Percentiles rank a stretch among this genome's conserved stretches.
These are phyloP conservation scores for Alcis repandata DNA, from an alignment of 2,888 invertebrate genomes.

Conservation along the genomic window DNA sequence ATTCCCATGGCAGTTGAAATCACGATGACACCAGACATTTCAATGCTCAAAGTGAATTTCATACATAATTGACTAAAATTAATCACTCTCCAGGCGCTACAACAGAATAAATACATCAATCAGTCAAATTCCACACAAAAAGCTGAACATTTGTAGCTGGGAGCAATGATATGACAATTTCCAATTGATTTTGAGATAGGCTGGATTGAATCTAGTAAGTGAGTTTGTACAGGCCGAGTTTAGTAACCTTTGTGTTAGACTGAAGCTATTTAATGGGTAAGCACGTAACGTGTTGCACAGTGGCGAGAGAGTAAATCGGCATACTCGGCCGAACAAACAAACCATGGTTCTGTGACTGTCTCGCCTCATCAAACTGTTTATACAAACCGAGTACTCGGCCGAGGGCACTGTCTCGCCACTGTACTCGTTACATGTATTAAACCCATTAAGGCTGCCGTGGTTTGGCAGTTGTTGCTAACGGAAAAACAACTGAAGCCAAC, in stretches of 20 bases:
- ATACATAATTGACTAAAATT: slow-evolving; percentile 46
- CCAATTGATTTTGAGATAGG: slow-evolving; percentile 26
- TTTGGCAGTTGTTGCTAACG: no score
- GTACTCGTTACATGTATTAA: no score
- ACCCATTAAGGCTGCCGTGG: no score
- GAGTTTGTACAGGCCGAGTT: neutral
- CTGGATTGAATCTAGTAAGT: neutral
- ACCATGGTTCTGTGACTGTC: no score
- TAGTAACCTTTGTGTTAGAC: neutral
- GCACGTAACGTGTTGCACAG: no score
- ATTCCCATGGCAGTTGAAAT: slow-evolving; percentile 35
- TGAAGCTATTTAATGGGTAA: no score
- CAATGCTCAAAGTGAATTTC: slow-evolving; percentile 30
- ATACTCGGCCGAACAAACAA: no score
- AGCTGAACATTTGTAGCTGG: slow-evolving; percentile 20
- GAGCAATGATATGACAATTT: slow-evolving; percentile 44
- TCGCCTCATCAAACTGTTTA: no score
- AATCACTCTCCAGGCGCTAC: slow-evolving; percentile 45
- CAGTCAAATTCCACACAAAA: slow-evolving; percentile 36
- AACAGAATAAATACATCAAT: slow-evolving; percentile 43
- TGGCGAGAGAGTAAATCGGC: no score
- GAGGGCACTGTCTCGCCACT: no score
- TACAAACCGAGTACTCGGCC: no score
- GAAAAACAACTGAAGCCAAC: no score
- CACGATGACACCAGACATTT: slow-evolving; percentile 40